Percentiles rank a stretch among this genome's conserved stretches.
Evolutionary conservation across 2,113 vertebrate genomes (phyloP).

Genomic region (Grallaria varia): DNA sequence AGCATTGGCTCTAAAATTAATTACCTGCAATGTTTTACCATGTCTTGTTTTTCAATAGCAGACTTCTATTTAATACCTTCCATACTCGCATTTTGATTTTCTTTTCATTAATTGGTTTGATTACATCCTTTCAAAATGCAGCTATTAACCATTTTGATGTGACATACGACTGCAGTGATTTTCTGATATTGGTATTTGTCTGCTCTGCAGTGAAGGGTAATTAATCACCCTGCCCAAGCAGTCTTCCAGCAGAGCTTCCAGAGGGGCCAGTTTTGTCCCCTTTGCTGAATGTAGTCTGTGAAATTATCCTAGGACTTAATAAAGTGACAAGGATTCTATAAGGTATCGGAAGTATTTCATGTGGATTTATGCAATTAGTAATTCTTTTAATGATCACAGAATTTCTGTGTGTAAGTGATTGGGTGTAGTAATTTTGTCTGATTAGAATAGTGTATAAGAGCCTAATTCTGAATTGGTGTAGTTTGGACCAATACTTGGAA

Average conservation of each 20-base stretch:
- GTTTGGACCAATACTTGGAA: neutral
- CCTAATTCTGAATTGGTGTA: neutral
- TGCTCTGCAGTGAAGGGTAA: neutral
- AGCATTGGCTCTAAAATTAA: slow-evolving; percentile 14
- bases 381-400: neutral
- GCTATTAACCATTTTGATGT: slow-evolving; percentile 30
- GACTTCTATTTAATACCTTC: slow-evolving; percentile 36
- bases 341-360: neutral
- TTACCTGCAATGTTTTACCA: slow-evolving; percentile 20
- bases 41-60: slow-evolving; percentile 14
- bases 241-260: neutral
- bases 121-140: slow-evolving; percentile 42
- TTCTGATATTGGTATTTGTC: slow-evolving; percentile 15
- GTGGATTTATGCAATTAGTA: neutral
- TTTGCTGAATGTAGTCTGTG: neutral
- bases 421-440: neutral
- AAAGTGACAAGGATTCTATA: neutral
- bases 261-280: neutral
- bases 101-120: slow-evolving; percentile 55
- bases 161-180: slow-evolving; percentile 34
- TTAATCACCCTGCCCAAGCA: slow-evolving; percentile 21
- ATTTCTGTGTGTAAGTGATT: neutral
- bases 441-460: neutral
- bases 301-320: slow-evolving; percentile 18
- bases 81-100: slow-evolving; percentile 21